A percentile compares a stretch with the other conserved stretches of the same genome.
These are phyloP conservation scores for Thysanoteuthis rhombus DNA, from an alignment of 2,888 invertebrate genomes.

Conservation along the genomic window DNA sequence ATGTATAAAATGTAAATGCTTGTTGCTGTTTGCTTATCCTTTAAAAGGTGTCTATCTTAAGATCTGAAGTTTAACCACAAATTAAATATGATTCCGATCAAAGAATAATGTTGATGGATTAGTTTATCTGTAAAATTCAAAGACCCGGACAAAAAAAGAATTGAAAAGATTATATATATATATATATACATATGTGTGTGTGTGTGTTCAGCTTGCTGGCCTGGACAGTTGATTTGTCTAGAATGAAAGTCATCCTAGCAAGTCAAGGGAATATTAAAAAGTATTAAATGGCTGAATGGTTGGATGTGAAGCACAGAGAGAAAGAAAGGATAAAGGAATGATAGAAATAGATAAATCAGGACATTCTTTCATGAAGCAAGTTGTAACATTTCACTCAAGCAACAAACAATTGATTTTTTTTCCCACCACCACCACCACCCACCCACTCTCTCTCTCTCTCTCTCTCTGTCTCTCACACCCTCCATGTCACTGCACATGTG, in stretches of 20 bases:
- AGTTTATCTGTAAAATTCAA: background rate
- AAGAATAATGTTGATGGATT: background rate
- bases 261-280: background rate
- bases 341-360: background rate
- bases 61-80: background rate
- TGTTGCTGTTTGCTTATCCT: background rate
- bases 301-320: background rate
- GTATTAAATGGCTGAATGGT: background rate
- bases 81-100: background rate
- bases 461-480: no score
- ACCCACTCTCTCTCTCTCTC: no score
- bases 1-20: no score
- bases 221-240: background rate
- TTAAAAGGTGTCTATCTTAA: background rate
- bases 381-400: background rate
- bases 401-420: background rate
- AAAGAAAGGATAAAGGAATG: background rate
- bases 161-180: no score
- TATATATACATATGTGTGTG: no score
- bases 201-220: background rate
- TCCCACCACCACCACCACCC: no score
- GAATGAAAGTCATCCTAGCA: background rate
- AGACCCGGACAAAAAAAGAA: background rate
- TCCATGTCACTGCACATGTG: background rate
- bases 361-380: background rate